Conservation (phyloP, 2,888 invertebrate genomes). For the Eugnorisma glareosa region DNA sequence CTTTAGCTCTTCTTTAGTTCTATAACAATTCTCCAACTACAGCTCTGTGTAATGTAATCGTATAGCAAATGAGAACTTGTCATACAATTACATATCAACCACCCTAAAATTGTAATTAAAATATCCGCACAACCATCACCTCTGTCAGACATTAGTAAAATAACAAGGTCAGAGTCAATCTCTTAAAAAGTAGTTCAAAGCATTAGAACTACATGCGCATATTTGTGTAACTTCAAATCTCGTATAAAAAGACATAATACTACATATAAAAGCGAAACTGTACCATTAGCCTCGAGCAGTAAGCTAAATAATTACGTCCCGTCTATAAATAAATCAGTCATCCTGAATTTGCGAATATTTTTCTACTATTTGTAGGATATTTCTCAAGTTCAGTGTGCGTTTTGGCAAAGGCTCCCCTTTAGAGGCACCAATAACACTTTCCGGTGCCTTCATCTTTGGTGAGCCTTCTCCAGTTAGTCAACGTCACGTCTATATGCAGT, state of each 20-base stretch:
- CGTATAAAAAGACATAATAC: background rate
- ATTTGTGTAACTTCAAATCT: background rate
- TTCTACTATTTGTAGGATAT: background rate
- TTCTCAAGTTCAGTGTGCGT: background rate
- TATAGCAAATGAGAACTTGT: too few relatives aligned
- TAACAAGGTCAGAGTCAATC: background rate
- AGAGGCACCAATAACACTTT: too few relatives aligned
- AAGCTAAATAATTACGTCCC: background rate
- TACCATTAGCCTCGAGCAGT: background rate
- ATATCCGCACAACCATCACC: slow-evolving; percentile 4
- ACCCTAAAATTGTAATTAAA: slow-evolving; percentile 3
- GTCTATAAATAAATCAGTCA: background rate
- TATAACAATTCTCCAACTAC: background rate
- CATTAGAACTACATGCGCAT: slow-evolving; percentile 23
- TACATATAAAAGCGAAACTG: background rate
- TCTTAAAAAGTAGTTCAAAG: background rate
- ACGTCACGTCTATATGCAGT: background rate
- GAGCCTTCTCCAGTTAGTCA: background rate
- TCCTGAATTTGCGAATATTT: background rate
- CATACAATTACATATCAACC: background rate
- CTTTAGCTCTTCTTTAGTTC: background rate
- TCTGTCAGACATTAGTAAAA: background rate
- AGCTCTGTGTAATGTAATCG: too few relatives aligned
- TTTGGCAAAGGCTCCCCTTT: background rate
- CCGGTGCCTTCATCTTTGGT: background rate